These are phyloP conservation scores for Turritopsis dohrnii DNA, from an alignment of 30 jellyfish, hydroid and myxozoan genomes.

Conservation along the genomic window DNA sequence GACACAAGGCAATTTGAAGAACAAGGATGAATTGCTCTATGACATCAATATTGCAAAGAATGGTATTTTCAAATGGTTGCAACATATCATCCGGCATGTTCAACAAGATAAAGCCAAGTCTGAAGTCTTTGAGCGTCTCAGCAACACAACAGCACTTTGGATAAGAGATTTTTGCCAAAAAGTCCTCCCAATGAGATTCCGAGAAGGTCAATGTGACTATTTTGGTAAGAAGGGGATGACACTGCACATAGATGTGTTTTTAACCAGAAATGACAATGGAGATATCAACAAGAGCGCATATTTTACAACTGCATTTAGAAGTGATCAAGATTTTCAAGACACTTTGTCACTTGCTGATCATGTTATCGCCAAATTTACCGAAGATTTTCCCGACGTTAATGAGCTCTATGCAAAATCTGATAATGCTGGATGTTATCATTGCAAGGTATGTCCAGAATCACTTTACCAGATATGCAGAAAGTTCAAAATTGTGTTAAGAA, in stretches of 20 bases:
- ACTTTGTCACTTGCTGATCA: constrained; percentile 7
- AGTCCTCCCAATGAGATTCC: constrained; percentile 13
- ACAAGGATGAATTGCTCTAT: constrained; percentile 8
- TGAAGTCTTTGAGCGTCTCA: constrained; percentile 15
- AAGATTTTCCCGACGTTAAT: neutral
- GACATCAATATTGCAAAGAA: constrained; percentile 16
- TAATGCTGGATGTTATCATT: constrained; percentile 14
- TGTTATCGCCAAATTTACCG: neutral
- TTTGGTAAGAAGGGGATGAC: constrained; percentile 12
- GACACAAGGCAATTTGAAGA: neutral
- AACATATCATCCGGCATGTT: constrained; percentile 5
- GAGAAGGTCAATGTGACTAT: constrained; percentile 11
- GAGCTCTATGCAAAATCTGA: constrained; percentile 8
- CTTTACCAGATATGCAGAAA: constrained; percentile 7
- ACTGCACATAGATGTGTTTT: constrained; percentile 8
- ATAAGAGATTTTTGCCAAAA: no score
- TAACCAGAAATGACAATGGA: neutral
- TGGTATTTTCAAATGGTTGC: constrained; percentile 13
- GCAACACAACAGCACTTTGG: constrained; percentile 15
- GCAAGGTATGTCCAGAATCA: constrained; percentile 3
- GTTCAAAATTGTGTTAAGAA: neutral
- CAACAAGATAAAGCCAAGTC: constrained; percentile 13
- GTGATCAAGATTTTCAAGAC: constrained; percentile 17
- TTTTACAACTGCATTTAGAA: constrained; percentile 18
- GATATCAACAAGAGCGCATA: constrained; percentile 3